phyloP scores from a whole-genome alignment of 2,888 invertebrate species.

The Cantharis lateralis region DNA sequence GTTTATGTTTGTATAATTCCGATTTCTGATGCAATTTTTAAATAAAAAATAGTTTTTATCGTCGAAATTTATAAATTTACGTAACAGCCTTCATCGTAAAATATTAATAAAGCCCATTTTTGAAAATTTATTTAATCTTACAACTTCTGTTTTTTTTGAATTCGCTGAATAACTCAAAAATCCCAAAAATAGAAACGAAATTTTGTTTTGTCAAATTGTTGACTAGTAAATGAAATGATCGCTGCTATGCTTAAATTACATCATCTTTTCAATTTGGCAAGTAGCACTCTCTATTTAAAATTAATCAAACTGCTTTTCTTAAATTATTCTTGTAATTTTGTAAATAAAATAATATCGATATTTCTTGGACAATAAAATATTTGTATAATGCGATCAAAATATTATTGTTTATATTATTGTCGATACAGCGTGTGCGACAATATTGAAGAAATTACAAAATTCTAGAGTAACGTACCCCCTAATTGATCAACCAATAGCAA shows the following conservation, averaged over 20 bases:
- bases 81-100: neutral
- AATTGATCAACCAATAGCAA: neutral
- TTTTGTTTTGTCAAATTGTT: neutral
- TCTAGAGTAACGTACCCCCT: neutral
- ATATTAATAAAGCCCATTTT: no score
- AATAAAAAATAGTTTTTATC: neutral
- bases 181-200: neutral
- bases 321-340: neutral
- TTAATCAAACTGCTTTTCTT: neutral
- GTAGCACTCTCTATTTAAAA: neutral
- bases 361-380: neutral
- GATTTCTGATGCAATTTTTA: neutral
- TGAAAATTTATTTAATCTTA: no score
- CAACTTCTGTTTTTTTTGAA: neutral
- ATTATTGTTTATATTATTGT: neutral
- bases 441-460: neutral
- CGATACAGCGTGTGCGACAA: neutral
- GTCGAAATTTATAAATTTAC: neutral
- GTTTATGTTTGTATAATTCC: neutral
- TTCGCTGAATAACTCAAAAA: neutral
- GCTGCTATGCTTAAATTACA: neutral
- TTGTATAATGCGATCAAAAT: neutral
- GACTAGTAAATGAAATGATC: neutral
- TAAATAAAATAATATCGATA: neutral
- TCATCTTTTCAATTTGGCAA: neutral